Conservation (phyloP, 2,888 invertebrate species). For the Capitulum mitella region DNA sequence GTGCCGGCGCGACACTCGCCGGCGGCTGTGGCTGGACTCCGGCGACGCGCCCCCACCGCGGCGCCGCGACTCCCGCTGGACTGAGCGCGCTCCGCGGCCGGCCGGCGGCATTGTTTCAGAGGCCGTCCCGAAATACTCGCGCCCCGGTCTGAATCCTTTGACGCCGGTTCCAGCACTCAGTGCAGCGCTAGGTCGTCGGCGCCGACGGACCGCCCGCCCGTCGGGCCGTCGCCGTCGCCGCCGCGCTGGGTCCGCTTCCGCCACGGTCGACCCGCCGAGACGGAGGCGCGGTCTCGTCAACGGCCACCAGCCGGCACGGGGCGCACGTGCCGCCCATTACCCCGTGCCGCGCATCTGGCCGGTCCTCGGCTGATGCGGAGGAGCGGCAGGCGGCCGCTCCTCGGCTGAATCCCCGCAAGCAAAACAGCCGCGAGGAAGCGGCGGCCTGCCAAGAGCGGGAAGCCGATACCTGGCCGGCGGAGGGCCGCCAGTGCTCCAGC, state of each 20-base stretch:
- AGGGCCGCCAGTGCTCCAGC: neutral
- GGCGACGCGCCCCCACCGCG: neutral
- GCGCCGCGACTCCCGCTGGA: neutral
- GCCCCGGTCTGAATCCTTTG: neutral
- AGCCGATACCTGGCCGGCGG: neutral
- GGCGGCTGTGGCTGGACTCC: neutral
- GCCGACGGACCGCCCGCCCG: neutral
- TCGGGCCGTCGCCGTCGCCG: too few species aligned
- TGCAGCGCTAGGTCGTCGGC: neutral
- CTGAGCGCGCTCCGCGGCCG: neutral
- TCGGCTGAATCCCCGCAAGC: conserved; percentile 2
- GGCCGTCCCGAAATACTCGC: neutral
- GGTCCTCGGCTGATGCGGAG: neutral
- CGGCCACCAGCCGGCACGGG: neutral
- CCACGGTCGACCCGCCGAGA: neutral
- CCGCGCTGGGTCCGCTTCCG: neutral
- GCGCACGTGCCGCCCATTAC: neutral
- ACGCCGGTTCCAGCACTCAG: neutral
- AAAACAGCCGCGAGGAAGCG: conserved; percentile 4
- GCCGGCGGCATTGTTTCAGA: neutral
- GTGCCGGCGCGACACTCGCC: neutral
- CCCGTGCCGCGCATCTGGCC: neutral
- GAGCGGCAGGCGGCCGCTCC: neutral
- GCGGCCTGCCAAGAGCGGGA: conserved; percentile 3
- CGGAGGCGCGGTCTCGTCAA: too few species aligned